Conservation (phyloP, 2,888 invertebrate genomes). For the Andrena fulva region DNA sequence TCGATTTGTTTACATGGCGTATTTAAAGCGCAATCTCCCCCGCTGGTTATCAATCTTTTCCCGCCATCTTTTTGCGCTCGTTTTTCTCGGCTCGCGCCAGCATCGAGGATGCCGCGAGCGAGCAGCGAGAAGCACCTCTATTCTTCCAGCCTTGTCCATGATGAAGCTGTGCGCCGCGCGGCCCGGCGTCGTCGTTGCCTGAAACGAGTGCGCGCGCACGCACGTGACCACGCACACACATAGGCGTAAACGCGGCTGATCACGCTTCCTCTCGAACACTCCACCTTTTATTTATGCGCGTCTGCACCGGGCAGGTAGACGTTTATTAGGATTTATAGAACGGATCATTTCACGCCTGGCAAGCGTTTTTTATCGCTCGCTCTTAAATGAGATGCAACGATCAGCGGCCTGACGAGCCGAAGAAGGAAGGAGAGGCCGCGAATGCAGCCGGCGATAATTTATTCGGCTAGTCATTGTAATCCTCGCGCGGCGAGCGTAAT, state of each 20-base stretch:
- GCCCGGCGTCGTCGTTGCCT: conserved; percentile 34
- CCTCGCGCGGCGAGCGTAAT: conserved; percentile 12
- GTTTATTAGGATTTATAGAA: conserved; percentile 83
- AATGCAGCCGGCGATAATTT: conserved; percentile 31
- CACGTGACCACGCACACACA: conserved; percentile 45
- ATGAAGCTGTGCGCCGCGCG: conserved; percentile 75
- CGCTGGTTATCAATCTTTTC: conserved; percentile 31
- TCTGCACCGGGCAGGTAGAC: conserved; percentile 79
- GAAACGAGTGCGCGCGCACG: conserved; percentile 69
- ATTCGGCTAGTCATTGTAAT: conserved; percentile 9
- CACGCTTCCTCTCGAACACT: conserved; percentile 61
- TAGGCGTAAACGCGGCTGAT: conserved; percentile 52
- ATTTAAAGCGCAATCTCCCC: conserved; percentile 45
- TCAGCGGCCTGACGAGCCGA: conserved; percentile 57
- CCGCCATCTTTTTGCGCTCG: conserved; percentile 45
- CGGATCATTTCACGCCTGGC: conserved; percentile 77
- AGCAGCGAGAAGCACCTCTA: conserved; percentile 36
- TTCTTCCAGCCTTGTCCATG: conserved; percentile 68
- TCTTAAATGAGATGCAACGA: conserved; percentile 78
- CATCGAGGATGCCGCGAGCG: conserved; percentile 19
- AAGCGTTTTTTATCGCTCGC: conserved; percentile 72
- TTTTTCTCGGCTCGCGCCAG: conserved; percentile 7
- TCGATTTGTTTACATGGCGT: conserved; percentile 54
- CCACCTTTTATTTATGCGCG: conserved; percentile 75
- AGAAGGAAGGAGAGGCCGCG: conserved; percentile 15